phyloP scores from a whole-genome alignment of 2,888 invertebrate species.

The Cylindroiulus punctatus region DNA sequence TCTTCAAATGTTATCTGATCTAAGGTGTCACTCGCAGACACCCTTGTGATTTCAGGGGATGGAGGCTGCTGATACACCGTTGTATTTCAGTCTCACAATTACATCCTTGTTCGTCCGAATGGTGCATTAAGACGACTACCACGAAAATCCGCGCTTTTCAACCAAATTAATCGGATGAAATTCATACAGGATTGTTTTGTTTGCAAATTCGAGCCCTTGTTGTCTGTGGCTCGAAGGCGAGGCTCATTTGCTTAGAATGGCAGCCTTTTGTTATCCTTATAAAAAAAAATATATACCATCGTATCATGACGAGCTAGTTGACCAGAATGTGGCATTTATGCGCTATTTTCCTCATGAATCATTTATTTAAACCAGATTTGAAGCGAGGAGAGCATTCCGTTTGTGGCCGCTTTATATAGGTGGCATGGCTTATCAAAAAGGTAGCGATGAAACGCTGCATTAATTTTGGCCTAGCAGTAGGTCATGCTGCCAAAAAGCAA shows the following conservation, averaged over 20 bases:
- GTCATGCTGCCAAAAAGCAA: neutral
- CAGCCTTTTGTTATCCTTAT: conserved; percentile 26
- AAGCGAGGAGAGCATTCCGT: neutral
- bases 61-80: neutral
- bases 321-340: conserved; percentile 37
- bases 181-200: conserved; percentile 43
- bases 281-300: neutral
- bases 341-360: conserved; percentile 43
- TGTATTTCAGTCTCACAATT: conserved; percentile 23
- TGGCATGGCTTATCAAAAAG: neutral
- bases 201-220: conserved; percentile 45
- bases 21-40: neutral
- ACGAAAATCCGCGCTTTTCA: conserved; percentile 5
- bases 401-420: neutral
- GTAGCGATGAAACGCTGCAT: neutral
- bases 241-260: conserved; percentile 47
- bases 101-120: conserved; percentile 35
- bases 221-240: conserved; percentile 28
- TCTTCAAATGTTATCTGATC: conserved; percentile 22
- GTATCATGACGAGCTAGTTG: conserved; percentile 17
- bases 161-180: conserved; percentile 45
- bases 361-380: conserved; percentile 39
- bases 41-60: neutral
- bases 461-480: neutral
- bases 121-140: conserved; percentile 19